phyloP scores from a whole-genome alignment of 2,797 vertebrate species.

The Melanogrammus aeglefinus region DNA sequence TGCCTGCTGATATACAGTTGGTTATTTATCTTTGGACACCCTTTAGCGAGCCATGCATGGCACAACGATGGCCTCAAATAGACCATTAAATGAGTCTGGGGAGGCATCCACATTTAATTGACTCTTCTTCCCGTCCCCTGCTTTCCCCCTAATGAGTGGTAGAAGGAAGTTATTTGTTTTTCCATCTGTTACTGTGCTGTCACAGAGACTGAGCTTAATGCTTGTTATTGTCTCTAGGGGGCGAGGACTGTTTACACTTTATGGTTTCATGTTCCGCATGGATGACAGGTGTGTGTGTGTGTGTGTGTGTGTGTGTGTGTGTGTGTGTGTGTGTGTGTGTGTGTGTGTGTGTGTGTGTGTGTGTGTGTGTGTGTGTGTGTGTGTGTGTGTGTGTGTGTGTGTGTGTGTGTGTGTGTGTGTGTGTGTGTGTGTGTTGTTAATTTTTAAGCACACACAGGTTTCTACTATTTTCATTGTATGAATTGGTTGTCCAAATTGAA shows the following conservation, averaged over 20 bases:
- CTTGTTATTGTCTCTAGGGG: conserved; percentile 51
- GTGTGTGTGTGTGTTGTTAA: conserved; percentile 28
- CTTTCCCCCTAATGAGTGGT: conserved; percentile 63
- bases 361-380: conserved; percentile 4
- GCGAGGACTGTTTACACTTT: conserved; percentile 59
- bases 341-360: conserved; percentile 1
- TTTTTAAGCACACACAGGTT: not conserved
- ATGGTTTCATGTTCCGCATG: conserved; percentile 20
- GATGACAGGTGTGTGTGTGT: not conserved
- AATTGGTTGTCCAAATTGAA: too few relatives aligned
- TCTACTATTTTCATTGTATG: not conserved
- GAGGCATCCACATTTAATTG: conserved; percentile 54
- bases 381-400: conserved; percentile 18
- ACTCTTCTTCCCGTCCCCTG: conserved; percentile 43
- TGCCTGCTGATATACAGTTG: conserved; percentile 58
- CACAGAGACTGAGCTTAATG: conserved; percentile 48
- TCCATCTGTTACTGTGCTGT: conserved; percentile 23
- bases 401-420: conserved; percentile 5
- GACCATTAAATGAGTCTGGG: conserved; percentile 58
- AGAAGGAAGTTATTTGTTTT: not conserved
- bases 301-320: conserved; percentile 8
- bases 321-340: not conserved
- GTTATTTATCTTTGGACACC: conserved; percentile 48
- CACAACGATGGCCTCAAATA: conserved; percentile 49
- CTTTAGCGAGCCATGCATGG: conserved; percentile 44